Evolutionary conservation across 2,888 invertebrate species (phyloP), one percentile per base, ranked within the genome.

Genomic region (Brachyopa scutellaris): DNA sequence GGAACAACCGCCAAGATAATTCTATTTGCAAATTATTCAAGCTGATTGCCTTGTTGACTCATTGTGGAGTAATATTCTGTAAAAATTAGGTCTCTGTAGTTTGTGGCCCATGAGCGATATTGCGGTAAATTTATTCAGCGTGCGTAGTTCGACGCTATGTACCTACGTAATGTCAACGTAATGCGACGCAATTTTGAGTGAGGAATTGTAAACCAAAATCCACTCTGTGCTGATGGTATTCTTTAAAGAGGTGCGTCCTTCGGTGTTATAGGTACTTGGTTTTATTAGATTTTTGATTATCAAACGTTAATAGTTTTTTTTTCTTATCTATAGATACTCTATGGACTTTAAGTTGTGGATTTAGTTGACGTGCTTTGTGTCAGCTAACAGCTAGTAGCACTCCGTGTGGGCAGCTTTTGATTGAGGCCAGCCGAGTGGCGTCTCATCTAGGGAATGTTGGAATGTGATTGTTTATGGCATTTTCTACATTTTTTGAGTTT

Each of bases 211-310:
- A 29, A 72, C 49, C 15, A 47, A 21, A 11, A 33, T 31, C 23
- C 7, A n/a, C 13, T 4, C 29, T 13, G 11, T 29, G n/a, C 19
- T 53, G 33, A 42, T 47, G 15, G 33, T 33, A 2, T 42, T 29
- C 15, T 31, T 36, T n/a, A 36, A 62, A 49, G 59, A 72, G 72
- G 55, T 66, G 66, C 66, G 53, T 26, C 21, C 15, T 36, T 23
- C 13, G 15, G 19, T 55, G 29, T 8, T 38, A 26, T 23, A 38
- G 23, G 15, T 5, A 59, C 21, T 36, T 36, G 7, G 49, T 38
- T 59, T 70, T 31, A 53, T 45, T 53, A 31, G 73, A 61, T 47
- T 73, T 66, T 73, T 59, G 61, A 79, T 79, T 67, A 55, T 26
- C 21, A 15, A 40, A 31, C 31, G 15, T 70, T 70, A 59, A 49